Evolutionary conservation across 2,797 vertebrate genomes (phyloP).

Genomic region (Chaenodraco wilsoni): DNA sequence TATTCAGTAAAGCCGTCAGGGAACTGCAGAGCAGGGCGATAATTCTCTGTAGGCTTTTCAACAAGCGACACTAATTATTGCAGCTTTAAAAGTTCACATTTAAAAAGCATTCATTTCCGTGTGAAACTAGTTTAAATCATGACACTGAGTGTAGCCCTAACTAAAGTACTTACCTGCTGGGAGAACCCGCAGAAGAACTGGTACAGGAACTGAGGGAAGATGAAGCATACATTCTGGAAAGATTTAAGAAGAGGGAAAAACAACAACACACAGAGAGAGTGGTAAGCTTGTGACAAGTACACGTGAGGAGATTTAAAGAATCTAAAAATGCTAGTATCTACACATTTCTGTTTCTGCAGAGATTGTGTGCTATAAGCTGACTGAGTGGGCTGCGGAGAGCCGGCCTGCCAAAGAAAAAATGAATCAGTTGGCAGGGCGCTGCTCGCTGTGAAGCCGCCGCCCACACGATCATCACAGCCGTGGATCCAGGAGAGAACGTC

Average conservation of each 20-base stretch:
- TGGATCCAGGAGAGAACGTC: constrained; percentile 66
- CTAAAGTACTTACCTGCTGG: constrained; percentile 89
- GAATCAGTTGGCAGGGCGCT: constrained; percentile 66
- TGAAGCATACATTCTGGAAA: constrained; percentile 98
- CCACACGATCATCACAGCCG: constrained; percentile 63
- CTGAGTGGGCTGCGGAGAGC: constrained; percentile 67
- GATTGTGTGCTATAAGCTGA: constrained; percentile 60
- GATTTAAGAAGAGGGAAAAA: constrained; percentile 36
- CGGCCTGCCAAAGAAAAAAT: constrained; percentile 66
- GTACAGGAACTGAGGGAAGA: constrained; percentile 99
- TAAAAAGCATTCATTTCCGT: background rate
- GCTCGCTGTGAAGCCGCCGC: constrained; percentile 63
- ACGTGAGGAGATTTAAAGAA: constrained; percentile 48
- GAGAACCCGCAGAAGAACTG: constrained; percentile 99
- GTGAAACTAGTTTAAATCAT: background rate
- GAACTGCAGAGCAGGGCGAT: background rate
- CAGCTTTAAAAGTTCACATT: background rate
- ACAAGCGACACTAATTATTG: background rate
- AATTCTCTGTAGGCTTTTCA: background rate
- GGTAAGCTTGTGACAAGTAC: constrained; percentile 60
- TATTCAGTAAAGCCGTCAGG: background rate
- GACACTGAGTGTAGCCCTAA: background rate
- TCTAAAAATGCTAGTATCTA: constrained; percentile 67
- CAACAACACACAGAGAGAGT: constrained; percentile 29
- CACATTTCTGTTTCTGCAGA: constrained; percentile 68